Base-by-base conservation (phyloP, 2,797 vertebrate species). In the Aldrovandia affinis region DNA sequence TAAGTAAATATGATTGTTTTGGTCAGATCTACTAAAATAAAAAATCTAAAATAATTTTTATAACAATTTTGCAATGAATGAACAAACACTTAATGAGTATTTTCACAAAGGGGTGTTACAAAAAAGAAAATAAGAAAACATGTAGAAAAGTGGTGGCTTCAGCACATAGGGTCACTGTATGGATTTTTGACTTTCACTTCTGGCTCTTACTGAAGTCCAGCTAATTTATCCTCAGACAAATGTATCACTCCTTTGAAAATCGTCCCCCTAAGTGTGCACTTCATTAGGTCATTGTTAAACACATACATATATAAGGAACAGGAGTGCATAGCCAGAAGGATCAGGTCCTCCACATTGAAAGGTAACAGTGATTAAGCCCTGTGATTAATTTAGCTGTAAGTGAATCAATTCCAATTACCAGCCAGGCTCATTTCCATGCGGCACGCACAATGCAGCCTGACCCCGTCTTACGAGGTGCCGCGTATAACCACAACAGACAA, bases 361-460 rank as follows among this genome's bases (percentile, higher is more conserved):
- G 93, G 93, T 93, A 94, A 92, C 89, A 92, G 91, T 93, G 95
- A 96, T 97, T 97, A 97, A 96, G 94, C 90, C 89, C 90, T 89
- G 91, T 96, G 95, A 97, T 97, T 97, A 96, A 97, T 97, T 97
- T 94, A 97, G 95, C 94, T 95, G 93, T 93, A 93, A 92, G 88
- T 93, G 92, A 97, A 98, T 97, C 96, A 96, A 97, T 97, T 97
- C 92, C 94, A 96, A 95, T 97, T 95, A 96, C 94, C 92, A 92
- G 93, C 93, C 91, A 93, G 94, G 91, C 91, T 89, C 87, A 94
- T 92, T 95, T 91, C 90, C 93, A 94, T 94, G 90, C 87, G 77
- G 86, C 87, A 89, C 87, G 89, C 81, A n/a, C 80, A 83, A 91
- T 88, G 91, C 88, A 88, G 89, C 90, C 85, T 82, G 89, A 30